These are phyloP conservation scores for Semicossyphus pulcher DNA, from an alignment of 2,113 vertebrate species.

Conservation along the genomic window DNA sequence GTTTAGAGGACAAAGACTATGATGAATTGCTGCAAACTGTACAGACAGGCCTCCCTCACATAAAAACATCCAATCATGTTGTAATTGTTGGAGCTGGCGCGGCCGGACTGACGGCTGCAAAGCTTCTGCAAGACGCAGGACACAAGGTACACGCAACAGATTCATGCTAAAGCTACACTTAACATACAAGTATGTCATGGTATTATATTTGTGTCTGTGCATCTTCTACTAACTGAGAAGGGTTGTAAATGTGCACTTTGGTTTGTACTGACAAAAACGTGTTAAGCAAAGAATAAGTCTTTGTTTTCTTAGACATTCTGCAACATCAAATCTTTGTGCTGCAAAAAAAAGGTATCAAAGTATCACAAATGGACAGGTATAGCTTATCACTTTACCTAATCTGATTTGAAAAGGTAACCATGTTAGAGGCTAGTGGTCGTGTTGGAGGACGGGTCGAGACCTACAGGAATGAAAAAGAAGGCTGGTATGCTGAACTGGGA, in stretches of 20 bases:
- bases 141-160: slow-evolving; percentile 48
- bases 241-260: too few relatives aligned
- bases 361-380: too few relatives aligned
- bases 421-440: slow-evolving; percentile 39
- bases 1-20: slow-evolving; percentile 34
- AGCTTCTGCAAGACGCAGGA: slow-evolving; percentile 61
- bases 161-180: too few relatives aligned
- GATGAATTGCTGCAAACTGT: neutral
- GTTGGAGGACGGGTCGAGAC: slow-evolving; percentile 54
- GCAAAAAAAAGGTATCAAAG: too few relatives aligned
- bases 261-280: too few relatives aligned
- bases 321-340: too few relatives aligned
- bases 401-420: slow-evolving; percentile 32
- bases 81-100: slow-evolving; percentile 55
- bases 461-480: slow-evolving; percentile 50
- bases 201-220: too few relatives aligned
- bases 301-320: too few relatives aligned
- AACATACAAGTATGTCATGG: too few relatives aligned
- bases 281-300: too few relatives aligned
- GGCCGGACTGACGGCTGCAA: slow-evolving; percentile 59
- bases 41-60: neutral
- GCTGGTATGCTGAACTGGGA: slow-evolving; percentile 64
- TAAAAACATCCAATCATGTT: neutral
- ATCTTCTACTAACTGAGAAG: too few relatives aligned
- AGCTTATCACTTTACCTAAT: too few relatives aligned